Base-by-base conservation (phyloP, 2,797 vertebrate genomes). In the Enteromius argenteus region DNA sequence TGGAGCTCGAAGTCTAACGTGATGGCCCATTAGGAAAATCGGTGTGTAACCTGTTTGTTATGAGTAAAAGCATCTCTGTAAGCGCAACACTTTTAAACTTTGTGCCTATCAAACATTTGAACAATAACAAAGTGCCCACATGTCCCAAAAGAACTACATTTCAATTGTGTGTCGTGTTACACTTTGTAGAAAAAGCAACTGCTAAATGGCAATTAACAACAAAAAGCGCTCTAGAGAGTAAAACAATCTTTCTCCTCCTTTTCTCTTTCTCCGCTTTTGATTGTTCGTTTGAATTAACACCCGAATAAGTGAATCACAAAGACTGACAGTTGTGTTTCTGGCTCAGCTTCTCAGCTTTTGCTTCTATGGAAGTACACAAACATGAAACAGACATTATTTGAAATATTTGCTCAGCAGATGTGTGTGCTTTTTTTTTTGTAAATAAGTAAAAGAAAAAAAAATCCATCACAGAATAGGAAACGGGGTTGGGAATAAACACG, bases 401-500 rank as follows among this genome's bases (percentile, higher is more conserved):
- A 87, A 87, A 87, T 87, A 85, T 86, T 85, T 87, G 80, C 69
- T 67, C 66, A 68, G 84, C 85, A 87, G 82, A 86, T 89, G 84
- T 83, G 44, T 79, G 80, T 67, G 58, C 19, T 83, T 78, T 62
- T 37, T 39, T 37, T 42, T 66, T 39, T 83, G 74, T 56, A 27
- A 80, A 49, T 9, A 67, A 85, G 77, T 80, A 66, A 82, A 51
- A 72, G 73, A 77, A 80, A 85, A 72, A 32, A 88, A 84, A 77
- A 81, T 39, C 23, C 42, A 85, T 80, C 80, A 86, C 21, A 84
- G 81, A 69, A 79, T 66, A 84, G 81, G 79, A 79, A 85, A 74
- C 79, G 81, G 81, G 77, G 62, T 86, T 72, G 77, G 85, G 85
- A 81, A 87, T 92, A 91, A 92, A 92, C 91, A 93, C 93, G 92